Base-by-base conservation (phyloP, 2,797 vertebrate genomes). In the Loriculus beryllinus region DNA sequence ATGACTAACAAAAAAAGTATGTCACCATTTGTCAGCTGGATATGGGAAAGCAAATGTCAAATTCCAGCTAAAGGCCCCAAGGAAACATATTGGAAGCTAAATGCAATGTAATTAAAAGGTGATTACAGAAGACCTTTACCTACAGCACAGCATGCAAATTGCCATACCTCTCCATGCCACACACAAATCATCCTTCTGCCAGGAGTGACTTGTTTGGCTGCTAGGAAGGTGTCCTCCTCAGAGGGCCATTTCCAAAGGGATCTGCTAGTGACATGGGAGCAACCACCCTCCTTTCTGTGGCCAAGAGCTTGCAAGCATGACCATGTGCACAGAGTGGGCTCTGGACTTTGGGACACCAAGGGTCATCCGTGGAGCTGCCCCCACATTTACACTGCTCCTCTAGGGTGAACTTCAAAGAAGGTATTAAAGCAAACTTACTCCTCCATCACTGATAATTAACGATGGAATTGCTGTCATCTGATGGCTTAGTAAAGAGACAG, bases 71-170 rank as follows among this genome's bases (percentile, higher is more conserved):
- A 18, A 90, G 47, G 18, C 29, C 75, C 59, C 71, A 91, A 33
- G 43, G 63, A 69, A 91, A 83, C 28, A 81, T 14, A 37, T 59
- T 4, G 3, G 40, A 37, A 93, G n/a, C 23, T 74, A 79, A 77
- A 79, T 43, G n/a, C 26, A 62, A 19, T 52, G 4, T 82, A 95
- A 95, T 88, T 88, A 81, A 59, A 70, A 83, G 47, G 80, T 60
- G 74, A 90, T 86, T 91, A 92, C 12, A 67, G 56, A 88, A 69
- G 56, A 85, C 62, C 22, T 92, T 76, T 82, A 86, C 80, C 82
- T 90, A 75, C 87, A 93, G 72, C 88, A 88, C 0, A 1, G 56
- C 1, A 5, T 1, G 6, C 74, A 51, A 52, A 88, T 60, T 4
- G 0, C 14, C 70, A 14, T 63, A 51, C 8, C 23, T 79, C 40